Evolutionary conservation across 1,140 invertebrate genomes (phyloP), one percentile per base, ranked within the genome.

Genomic region (Euschistus heros): DNA sequence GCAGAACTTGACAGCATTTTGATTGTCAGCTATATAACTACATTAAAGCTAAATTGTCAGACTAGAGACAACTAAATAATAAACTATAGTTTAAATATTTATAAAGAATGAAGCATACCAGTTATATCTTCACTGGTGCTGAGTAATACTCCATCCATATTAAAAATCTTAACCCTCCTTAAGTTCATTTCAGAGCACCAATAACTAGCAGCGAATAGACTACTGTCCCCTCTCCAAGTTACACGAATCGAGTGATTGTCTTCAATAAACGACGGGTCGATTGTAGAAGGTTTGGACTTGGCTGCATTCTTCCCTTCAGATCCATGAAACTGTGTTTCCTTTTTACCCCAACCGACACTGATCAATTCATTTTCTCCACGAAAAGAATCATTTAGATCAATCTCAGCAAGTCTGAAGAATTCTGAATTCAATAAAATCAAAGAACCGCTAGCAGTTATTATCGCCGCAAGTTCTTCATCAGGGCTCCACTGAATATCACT

Each of bases 291-390:
- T 66, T 74, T 70, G 63, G 72, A 42, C 42, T 37, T 62, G 69
- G 62, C 61, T 54, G 68, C 65, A 44, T 64, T 17, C 66, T 70
- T 65, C 69, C 68, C 27, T 68, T 65, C 67, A 47, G 87, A 86
- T 3, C 94, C 93, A 78, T 96, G 92, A 75, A 97, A 97, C 70
- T 96, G 93, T 8, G 94, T 97, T 77, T 94, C 90, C 74, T 94
- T 95, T 68, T 89, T 92, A 0, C 94, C 94, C 94, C 93, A 97
- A 27, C 94, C 93, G 67, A 94, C 87, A 69, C 84, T 91, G 4
- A 95, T 80, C 72, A 91, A 87, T 73, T 89, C 77, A 66, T 85
- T 84, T 72, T 88, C 83, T 30, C 87, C 86, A 77, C 1, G 30
- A 5, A 10, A 18, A n/a, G 30, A 24, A 42, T 61, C 59, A 24